Percentiles rank a stretch among this genome's conserved stretches.
These are phyloP conservation scores for Glossophaga mutica DNA, from an alignment of 2,797 vertebrate species.

Conservation along the genomic window DNA sequence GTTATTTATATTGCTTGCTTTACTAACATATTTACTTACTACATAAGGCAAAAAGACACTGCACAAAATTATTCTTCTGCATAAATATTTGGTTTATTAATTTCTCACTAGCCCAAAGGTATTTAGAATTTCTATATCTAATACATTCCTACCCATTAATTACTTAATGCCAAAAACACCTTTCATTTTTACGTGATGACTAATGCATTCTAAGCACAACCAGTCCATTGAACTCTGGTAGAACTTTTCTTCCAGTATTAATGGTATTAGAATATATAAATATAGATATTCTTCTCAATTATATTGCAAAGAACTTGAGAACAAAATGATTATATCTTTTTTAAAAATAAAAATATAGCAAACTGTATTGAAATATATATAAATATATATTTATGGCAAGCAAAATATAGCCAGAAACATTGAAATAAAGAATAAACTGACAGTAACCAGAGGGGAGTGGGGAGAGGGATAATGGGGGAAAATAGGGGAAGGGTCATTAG, in stretches of 20 bases:
- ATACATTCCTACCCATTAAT: conserved; percentile 52
- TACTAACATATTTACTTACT: conserved; percentile 65
- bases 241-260: neutral
- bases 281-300: neutral
- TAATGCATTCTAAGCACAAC: conserved; percentile 11
- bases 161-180: conserved; percentile 34
- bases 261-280: neutral
- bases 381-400: too few species aligned
- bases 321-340: neutral
- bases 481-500: too few species aligned
- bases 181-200: conserved; percentile 47
- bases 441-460: too few species aligned
- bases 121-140: conserved; percentile 36
- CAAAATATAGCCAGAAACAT: too few species aligned
- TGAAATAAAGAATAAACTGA: too few species aligned
- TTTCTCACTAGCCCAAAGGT: conserved; percentile 1
- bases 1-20: conserved; percentile 60
- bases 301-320: neutral
- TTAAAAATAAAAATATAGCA: neutral
- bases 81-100: conserved; percentile 63
- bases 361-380: too few species aligned
- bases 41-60: conserved; percentile 59
- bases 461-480: too few species aligned
- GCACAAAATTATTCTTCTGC: neutral
- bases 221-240: neutral